phyloP scores from a whole-genome alignment of 2,797 vertebrate species.

The Eospalax fontanierii region DNA sequence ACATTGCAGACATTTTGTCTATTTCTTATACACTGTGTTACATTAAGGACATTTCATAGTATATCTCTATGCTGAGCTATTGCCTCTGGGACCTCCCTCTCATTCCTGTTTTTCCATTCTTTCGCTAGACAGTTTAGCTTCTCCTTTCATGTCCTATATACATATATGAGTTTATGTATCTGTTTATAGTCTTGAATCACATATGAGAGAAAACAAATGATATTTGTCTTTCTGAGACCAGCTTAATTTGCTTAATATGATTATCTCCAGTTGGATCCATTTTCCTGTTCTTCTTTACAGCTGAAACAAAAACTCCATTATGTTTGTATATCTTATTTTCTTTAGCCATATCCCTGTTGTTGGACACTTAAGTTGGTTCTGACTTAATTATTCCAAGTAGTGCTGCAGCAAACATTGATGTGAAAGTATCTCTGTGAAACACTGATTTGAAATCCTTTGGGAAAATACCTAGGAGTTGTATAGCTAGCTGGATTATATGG shows the following conservation, averaged over 20 bases:
- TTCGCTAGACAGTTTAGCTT: not conserved
- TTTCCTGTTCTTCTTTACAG: not conserved
- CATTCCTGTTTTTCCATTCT: not conserved
- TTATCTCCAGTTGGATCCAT: not conserved
- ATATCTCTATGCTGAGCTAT: not conserved
- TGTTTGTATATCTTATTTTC: not conserved
- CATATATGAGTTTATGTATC: not conserved
- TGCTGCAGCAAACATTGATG: not conserved
- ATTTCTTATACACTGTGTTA: not conserved
- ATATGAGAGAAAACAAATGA: not conserved
- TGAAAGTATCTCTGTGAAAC: not conserved
- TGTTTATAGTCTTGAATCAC: not conserved
- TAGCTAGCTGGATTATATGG: no score
- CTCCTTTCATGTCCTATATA: not conserved
- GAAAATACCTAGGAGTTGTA: not conserved
- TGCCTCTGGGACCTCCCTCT: not conserved
- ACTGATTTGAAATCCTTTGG: not conserved
- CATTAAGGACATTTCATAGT: not conserved
- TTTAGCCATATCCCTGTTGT: not conserved
- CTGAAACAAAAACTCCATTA: not conserved
- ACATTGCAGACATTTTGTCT: not conserved
- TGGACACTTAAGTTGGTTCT: not conserved
- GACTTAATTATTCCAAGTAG: not conserved
- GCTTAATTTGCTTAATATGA: not conserved
- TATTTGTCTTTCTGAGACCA: not conserved